Conservation (phyloP, 2,797 vertebrate genomes). For the Cirrhinus molitorella region DNA sequence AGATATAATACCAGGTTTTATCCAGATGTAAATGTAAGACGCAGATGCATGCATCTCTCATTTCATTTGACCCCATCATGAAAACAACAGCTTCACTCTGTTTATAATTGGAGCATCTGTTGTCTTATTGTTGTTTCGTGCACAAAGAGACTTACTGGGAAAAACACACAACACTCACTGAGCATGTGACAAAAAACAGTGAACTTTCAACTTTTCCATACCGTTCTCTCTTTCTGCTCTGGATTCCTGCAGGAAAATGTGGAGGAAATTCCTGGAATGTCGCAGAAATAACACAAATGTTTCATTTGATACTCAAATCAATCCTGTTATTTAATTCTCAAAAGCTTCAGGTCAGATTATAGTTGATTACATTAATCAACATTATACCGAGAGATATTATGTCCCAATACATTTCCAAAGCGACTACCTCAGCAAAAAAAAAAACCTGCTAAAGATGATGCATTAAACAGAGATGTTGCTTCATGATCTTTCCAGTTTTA, state of each 20-base stretch:
- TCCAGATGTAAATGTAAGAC: neutral
- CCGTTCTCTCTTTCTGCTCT: neutral
- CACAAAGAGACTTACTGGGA: neutral
- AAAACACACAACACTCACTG: neutral
- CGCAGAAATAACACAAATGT: neutral
- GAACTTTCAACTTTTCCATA: neutral
- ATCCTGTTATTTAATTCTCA: neutral
- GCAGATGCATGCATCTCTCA: neutral
- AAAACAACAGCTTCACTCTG: neutral
- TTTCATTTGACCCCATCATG: neutral
- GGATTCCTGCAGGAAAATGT: slow-evolving; percentile 1
- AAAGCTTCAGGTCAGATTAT: too few species aligned
- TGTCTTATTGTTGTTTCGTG: neutral
- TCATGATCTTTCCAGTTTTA: neutral
- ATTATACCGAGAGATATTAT: too few species aligned
- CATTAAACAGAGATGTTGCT: neutral
- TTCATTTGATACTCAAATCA: neutral
- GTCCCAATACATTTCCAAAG: neutral
- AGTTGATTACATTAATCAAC: neutral
- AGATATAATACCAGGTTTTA: neutral
- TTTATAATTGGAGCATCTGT: neutral
- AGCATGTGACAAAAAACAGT: neutral
- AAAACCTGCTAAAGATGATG: neutral
- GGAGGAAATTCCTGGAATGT: neutral
- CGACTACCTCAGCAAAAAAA: neutral